Conservation (phyloP, 2,888 invertebrate genomes). For the Pinctada fucata region DNA sequence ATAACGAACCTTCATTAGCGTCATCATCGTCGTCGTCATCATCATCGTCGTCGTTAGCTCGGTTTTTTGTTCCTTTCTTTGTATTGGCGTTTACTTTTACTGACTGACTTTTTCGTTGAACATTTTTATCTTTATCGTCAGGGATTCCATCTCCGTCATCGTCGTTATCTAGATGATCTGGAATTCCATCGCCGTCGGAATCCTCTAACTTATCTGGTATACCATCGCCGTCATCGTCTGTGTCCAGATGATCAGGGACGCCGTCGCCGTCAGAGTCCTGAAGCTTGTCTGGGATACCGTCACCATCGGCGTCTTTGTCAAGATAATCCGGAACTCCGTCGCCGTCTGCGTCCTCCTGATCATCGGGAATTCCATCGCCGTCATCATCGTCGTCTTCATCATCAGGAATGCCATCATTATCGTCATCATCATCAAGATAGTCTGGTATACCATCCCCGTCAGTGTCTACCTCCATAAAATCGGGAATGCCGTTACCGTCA, state of each 20-base stretch:
- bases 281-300: conserved; percentile 69
- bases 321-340: conserved; percentile 69
- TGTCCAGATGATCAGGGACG: conserved; percentile 58
- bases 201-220: conserved; percentile 49
- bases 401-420: conserved; percentile 71
- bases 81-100: not conserved
- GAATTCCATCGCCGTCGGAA: conserved; percentile 67
- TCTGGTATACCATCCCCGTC: conserved; percentile 75
- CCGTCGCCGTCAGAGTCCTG: conserved; percentile 71
- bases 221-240: conserved; percentile 56
- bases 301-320: conserved; percentile 67
- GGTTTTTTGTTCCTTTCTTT: conserved; percentile 15
- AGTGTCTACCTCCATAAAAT: conserved; percentile 55
- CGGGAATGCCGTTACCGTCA: conserved; percentile 64
- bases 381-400: conserved; percentile 63
- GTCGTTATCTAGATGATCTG: conserved; percentile 56
- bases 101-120: conserved; percentile 55
- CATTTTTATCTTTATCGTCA: conserved; percentile 52
- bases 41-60: conserved; percentile 18
- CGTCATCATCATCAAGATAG: conserved; percentile 62
- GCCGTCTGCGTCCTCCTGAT: conserved; percentile 64
- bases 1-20: conserved; percentile 38
- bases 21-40: conserved; percentile 43
- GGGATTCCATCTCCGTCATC: conserved; percentile 66
- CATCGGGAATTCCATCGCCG: conserved; percentile 68